Base-by-base conservation (phyloP, 2,797 vertebrate species). In the Oryzias sinensis region DNA sequence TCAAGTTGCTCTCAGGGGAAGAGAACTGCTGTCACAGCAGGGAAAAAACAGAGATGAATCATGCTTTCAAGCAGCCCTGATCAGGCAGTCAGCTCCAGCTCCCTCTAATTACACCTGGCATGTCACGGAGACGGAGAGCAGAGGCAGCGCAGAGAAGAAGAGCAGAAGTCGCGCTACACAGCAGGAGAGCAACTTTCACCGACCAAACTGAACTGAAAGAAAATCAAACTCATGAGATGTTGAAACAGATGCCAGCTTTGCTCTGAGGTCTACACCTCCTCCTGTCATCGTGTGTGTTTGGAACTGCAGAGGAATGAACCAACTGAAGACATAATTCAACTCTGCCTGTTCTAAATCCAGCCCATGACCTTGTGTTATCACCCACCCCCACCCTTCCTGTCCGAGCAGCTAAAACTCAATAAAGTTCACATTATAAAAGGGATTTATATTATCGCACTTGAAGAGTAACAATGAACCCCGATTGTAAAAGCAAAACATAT, bases 21-120 rank as follows among this genome's bases (percentile, higher is more conserved):
- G 47, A 65, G 71, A 72, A 59, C 61, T 66, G 50, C 56, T 62
- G 58, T 66, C 43, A 16, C 62, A 53, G 62, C 13, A 13, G 49
- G 15, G 11, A 18, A 33, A 55, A 48, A 5, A 24, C 20, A 48
- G 46, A 68, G 63, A 64, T 63, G 56, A 57, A 64, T 11, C 71
- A 74, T 51, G 47, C 53, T 56, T 70, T 66, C 70, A 63, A 63
- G 50, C 56, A 49, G 67, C 61, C 65, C 70, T 57, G 56, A 77
- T 87, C 68, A 59, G 74, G 55, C 75, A 75, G 76, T 81, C 78
- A 79, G 70, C 68, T 80, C 14, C 17, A 55, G 68, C 59, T 75
- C 52, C 44, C 60, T 68, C 76, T 87, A 87, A 88, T 77, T 81
- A 76, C 87, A 81, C 68, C 59, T 53, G 46, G 62, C 53, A 49